phyloP scores from a whole-genome alignment of 2,113 vertebrate genomes.

The Pionites leucogaster region DNA sequence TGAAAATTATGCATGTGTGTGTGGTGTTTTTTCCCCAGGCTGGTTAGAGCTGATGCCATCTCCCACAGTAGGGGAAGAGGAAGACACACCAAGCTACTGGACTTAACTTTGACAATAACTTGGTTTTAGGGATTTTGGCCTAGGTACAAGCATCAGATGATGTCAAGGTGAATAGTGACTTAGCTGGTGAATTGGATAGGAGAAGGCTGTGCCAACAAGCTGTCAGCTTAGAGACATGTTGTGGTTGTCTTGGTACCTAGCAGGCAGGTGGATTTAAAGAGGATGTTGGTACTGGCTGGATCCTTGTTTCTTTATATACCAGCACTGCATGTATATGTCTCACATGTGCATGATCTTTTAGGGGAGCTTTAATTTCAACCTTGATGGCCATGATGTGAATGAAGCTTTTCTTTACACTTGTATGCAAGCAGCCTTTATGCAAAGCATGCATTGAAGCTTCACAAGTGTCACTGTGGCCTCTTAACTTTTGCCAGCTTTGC shows the following conservation, averaged over 20 bases:
- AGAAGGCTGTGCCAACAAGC: background rate
- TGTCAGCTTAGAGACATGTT: background rate
- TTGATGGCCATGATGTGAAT: background rate
- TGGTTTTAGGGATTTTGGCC: background rate
- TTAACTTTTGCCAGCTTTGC: background rate
- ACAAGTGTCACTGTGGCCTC: background rate
- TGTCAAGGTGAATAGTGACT: background rate
- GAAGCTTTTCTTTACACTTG: background rate
- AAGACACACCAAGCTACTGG: background rate
- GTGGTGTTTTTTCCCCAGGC: background rate
- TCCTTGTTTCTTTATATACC: background rate
- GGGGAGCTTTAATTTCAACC: background rate
- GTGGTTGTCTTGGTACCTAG: background rate
- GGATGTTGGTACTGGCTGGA: background rate
- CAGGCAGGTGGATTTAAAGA: background rate
- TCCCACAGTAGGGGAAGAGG: background rate
- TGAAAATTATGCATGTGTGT: background rate
- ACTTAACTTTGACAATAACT: background rate
- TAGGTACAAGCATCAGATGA: background rate
- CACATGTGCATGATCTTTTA: background rate
- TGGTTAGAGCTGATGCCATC: background rate
- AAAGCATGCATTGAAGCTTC: background rate
- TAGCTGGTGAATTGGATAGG: background rate
- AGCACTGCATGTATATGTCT: background rate
- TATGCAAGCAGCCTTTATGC: background rate